These are phyloP conservation scores for Olivierus martensii DNA, from an alignment of 1,140 invertebrate genomes.

Conservation along the genomic window DNA sequence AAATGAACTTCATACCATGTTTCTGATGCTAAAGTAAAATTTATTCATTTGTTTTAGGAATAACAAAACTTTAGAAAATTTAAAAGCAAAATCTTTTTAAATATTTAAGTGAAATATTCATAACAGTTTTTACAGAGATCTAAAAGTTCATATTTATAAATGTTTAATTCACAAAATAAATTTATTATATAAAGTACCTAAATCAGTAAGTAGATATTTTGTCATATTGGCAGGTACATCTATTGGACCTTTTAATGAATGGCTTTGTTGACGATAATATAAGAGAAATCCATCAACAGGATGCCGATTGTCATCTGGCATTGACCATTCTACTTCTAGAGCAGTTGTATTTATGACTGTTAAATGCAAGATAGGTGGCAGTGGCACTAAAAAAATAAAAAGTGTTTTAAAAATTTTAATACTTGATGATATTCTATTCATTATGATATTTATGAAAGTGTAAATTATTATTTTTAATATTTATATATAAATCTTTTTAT, in stretches of 20 bases:
- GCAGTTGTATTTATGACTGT: slow-evolving; percentile 32
- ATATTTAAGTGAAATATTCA: too few relatives aligned
- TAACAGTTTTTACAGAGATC: too few relatives aligned
- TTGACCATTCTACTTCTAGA: slow-evolving; percentile 35
- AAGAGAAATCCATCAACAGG: slow-evolving; percentile 34
- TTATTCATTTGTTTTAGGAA: too few relatives aligned
- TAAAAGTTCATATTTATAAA: too few relatives aligned
- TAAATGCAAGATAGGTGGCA: slow-evolving; percentile 30
- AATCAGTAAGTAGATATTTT: slow-evolving; percentile 31
- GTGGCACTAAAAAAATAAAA: slow-evolving; percentile 12
- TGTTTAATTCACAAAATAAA: too few relatives aligned
- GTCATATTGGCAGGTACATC: slow-evolving; percentile 30
- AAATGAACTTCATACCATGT: slow-evolving; percentile 33
- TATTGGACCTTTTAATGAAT: slow-evolving; percentile 25
- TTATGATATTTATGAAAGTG: too few relatives aligned
- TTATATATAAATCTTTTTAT: too few relatives aligned
- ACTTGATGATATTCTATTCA: too few relatives aligned
- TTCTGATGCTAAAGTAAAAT: slow-evolving; percentile 24
- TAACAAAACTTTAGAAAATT: not conserved
- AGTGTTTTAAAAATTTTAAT: not conserved
- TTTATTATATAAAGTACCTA: slow-evolving; percentile 26
- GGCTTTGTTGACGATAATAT: slow-evolving; percentile 32
- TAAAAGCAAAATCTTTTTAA: not conserved
- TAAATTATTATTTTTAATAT: too few relatives aligned
- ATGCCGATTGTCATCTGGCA: slow-evolving; percentile 25